Percentiles rank a stretch among this genome's conserved stretches.
Conservation (phyloP, 92 coral and sea anemone genomes). For the Epizoanthus rinbou region DNA sequence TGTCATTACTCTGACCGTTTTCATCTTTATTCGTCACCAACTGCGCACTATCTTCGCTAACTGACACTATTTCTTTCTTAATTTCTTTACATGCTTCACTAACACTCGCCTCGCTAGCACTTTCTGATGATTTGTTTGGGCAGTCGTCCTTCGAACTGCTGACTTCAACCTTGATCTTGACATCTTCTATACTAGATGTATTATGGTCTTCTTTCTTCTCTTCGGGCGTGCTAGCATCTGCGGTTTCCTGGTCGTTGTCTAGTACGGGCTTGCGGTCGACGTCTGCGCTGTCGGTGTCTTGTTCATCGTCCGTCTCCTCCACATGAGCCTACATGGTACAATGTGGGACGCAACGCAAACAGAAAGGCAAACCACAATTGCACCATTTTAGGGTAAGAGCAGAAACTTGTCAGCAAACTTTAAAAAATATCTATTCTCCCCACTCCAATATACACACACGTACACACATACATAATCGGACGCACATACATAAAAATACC, state of each 20-base stretch:
- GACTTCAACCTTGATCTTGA: constrained; percentile 7
- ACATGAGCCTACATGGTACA: constrained; percentile 60
- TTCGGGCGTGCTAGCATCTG: constrained; percentile 18
- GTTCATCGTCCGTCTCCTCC: constrained; percentile 53
- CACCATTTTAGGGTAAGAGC: constrained; percentile 61
- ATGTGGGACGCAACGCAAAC: constrained; percentile 66
- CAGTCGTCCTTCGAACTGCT: constrained; percentile 30
- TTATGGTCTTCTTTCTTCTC: constrained; percentile 28
- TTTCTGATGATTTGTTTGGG: background rate
- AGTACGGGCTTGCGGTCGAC: background rate
- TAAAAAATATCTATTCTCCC: background rate
- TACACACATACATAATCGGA: background rate
- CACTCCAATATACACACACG: background rate
- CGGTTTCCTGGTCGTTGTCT: constrained; percentile 41
- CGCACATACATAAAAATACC: background rate
- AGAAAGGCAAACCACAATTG: constrained; percentile 73
- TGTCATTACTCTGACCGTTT: constrained; percentile 34
- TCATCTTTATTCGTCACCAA: constrained; percentile 39
- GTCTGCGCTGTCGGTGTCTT: background rate
- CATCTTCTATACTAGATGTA: background rate
- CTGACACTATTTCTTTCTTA: constrained; percentile 27
- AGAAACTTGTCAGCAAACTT: constrained; percentile 29
- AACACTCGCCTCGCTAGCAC: background rate
- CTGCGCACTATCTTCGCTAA: constrained; percentile 31
- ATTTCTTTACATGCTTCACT: constrained; percentile 22